A percentile compares a stretch with the other conserved stretches of the same genome.
phyloP scores from a whole-genome alignment of 2,888 invertebrate species.

The Pyrrhosoma nymphula region DNA sequence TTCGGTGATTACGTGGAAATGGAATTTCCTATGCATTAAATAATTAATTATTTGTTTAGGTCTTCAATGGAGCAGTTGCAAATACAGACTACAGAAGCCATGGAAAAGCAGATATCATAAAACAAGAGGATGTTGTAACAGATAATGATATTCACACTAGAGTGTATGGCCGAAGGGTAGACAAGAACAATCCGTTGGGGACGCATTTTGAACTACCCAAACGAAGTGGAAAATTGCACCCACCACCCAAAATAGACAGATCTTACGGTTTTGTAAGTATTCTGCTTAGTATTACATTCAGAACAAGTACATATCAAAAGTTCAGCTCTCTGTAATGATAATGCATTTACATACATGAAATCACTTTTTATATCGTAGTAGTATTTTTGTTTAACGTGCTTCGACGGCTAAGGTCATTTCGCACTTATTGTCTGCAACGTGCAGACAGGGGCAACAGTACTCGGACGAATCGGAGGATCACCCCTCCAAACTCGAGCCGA shows the following conservation, averaged over 20 bases:
- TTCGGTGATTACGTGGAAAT: neutral
- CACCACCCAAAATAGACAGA: slow-evolving; percentile 25
- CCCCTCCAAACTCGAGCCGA: too few relatives aligned
- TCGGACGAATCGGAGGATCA: too few relatives aligned
- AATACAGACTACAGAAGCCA: neutral
- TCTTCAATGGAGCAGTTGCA: neutral
- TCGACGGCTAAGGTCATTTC: too few relatives aligned
- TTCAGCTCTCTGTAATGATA: neutral
- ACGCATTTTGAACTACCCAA: slow-evolving; percentile 46
- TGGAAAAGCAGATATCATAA: neutral
- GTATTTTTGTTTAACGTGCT: too few relatives aligned
- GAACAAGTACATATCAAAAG: neutral
- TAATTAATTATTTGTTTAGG: neutral
- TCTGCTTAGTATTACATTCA: neutral
- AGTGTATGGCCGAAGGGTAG: slow-evolving; percentile 5
- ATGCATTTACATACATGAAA: neutral
- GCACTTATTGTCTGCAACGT: too few relatives aligned
- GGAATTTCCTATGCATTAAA: neutral
- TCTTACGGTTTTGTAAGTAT: slow-evolving; percentile 38
- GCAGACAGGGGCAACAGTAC: too few relatives aligned
- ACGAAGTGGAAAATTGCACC: slow-evolving; percentile 4
- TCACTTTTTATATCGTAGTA: neutral
- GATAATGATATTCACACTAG: slow-evolving; percentile 67
- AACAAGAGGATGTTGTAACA: neutral
- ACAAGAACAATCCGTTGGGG: slow-evolving; percentile 5